A percentile compares a stretch with the other conserved stretches of the same genome.
Evolutionary conservation across 2,888 invertebrate species (phyloP).

Genomic region (Caenorhabditis sp.): DNA sequence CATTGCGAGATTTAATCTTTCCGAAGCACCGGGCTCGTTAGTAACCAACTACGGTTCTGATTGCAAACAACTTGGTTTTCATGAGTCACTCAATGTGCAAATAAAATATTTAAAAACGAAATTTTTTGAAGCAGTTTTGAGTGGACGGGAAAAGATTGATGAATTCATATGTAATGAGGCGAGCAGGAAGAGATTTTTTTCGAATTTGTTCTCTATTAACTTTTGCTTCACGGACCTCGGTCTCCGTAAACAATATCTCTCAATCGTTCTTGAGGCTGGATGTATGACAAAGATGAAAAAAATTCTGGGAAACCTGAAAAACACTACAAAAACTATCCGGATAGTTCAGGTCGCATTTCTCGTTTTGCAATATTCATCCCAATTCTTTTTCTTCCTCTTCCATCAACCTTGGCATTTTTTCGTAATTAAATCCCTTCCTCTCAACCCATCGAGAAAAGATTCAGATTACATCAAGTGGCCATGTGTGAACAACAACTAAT

Average conservation of each 20-base stretch:
- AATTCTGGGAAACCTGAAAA: too few species aligned
- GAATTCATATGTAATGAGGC: constrained; percentile 3
- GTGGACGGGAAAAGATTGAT: background rate
- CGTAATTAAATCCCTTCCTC: constrained; percentile 29
- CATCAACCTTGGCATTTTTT: constrained; percentile 2
- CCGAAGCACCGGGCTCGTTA: too few species aligned
- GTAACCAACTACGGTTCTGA: too few species aligned
- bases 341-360: background rate
- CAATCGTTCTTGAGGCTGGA: too few species aligned
- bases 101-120: too few species aligned
- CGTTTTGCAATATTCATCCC: background rate
- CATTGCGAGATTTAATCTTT: too few species aligned
- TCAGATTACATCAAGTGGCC: constrained; percentile 29
- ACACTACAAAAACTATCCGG: background rate
- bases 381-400: background rate
- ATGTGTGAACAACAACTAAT: constrained; percentile 23
- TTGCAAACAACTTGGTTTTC: background rate
- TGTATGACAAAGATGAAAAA: too few species aligned
- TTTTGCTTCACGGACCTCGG: too few species aligned
- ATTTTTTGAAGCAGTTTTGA: too few species aligned
- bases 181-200: constrained; percentile 8
- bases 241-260: too few species aligned
- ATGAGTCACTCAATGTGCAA: background rate
- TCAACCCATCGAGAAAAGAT: constrained; percentile 19
- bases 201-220: background rate